Evolutionary conservation across 2,888 invertebrate species (phyloP), one percentile per base, ranked within the genome.

Genomic region (Autographa gamma): DNA sequence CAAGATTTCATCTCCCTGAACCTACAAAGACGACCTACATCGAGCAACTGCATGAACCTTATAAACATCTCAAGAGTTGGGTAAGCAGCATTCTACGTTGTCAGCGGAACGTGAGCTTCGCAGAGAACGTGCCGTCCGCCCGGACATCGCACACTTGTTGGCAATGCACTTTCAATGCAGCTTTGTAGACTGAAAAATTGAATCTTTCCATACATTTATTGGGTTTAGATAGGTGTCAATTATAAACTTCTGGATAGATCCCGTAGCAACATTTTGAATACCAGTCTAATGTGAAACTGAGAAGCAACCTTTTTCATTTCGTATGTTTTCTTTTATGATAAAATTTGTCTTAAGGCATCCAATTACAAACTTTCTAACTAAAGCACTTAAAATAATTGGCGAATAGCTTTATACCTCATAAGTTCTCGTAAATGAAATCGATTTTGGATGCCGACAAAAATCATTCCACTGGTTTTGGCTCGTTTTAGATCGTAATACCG

Each of bases 81-180:
- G 71, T 76, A 80, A 76, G 77, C 73, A 79, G 79, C 71, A 76
- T 73, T 70, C 56, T 43, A 32, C 65, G 52, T 63, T 74, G 80
- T 85, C 82, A 84, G 85, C 85, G 62, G 75, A 79, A 85, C 85
- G 85, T 84, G 84, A 74, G 82, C 76, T 72, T 72, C 60, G 74
- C 60, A 63, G 69, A 67, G 71, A 77, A 85, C 85, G 85, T 85
- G 85, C 77, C 81, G 69, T 67, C 76, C 70, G 66, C 69, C 67
- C 71, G 71, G 73, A 70, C 79, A 74, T 71, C 72, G 65, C 60
- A 74, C 69, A 81, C 83, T 83, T 81, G 80, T 83, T 76, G 83
- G 77, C 79, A 70, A 73, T 80, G 83, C 77, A 81, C 71, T 79
- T 76, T 73, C 69, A 18, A 76, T 81, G 79, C 79, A 82, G 78